These are phyloP conservation scores for Monodelphis domestica DNA, from an alignment of 2,797 vertebrate species.

Conservation along the genomic window DNA sequence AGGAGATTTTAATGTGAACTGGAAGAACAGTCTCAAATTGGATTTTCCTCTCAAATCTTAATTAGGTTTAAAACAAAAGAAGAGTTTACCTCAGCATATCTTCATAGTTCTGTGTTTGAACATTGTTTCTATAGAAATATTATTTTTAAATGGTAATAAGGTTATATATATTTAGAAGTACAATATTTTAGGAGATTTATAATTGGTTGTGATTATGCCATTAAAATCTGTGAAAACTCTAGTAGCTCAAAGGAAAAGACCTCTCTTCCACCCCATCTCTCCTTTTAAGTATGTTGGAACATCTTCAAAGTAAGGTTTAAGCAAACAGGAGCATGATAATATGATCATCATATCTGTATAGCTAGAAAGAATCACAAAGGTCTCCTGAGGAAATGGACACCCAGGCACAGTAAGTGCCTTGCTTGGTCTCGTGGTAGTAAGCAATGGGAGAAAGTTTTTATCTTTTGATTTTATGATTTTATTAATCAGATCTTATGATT, in stretches of 20 bases:
- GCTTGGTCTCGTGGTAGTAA: too few relatives aligned
- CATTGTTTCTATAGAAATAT: neutral
- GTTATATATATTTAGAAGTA: neutral
- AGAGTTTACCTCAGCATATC: slow-evolving; percentile 53
- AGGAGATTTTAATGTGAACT: slow-evolving; percentile 74
- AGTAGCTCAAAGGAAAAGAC: neutral
- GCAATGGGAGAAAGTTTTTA: too few relatives aligned
- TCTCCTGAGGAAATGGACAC: too few relatives aligned
- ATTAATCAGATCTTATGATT: too few relatives aligned
- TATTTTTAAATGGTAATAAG: neutral
- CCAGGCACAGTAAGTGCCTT: too few relatives aligned
- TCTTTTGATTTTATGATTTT: too few relatives aligned
- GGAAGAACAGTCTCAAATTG: slow-evolving; percentile 70
- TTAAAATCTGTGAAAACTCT: neutral
- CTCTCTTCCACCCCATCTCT: neutral
- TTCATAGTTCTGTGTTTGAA: slow-evolving; percentile 58
- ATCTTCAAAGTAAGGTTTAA: neutral
- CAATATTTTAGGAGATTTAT: neutral
- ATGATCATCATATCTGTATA: neutral
- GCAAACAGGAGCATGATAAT: neutral
- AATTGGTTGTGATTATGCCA: neutral
- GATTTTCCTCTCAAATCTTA: slow-evolving; percentile 73
- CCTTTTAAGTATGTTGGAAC: neutral
- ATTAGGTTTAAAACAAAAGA: slow-evolving; percentile 71
- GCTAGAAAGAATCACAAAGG: neutral